A percentile compares a stretch with the other conserved stretches of the same genome.
These are phyloP conservation scores for Phodopus roborovskii DNA, from an alignment of 2,113 vertebrate genomes.

Conservation along the genomic window DNA sequence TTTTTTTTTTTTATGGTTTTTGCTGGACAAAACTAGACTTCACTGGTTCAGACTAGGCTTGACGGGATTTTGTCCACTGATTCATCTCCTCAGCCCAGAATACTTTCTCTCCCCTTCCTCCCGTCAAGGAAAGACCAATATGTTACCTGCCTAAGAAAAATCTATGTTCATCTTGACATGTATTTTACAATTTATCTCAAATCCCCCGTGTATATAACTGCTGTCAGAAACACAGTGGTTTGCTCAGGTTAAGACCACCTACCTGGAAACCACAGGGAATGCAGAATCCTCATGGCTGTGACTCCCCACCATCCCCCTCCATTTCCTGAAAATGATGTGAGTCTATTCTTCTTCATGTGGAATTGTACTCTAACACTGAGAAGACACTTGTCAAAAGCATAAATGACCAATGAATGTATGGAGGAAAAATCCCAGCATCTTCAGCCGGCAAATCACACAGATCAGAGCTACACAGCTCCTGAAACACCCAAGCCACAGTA, in stretches of 20 bases:
- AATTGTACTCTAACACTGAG: not conserved
- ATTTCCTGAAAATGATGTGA: not conserved
- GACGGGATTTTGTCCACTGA: not conserved
- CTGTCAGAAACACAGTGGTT: not conserved
- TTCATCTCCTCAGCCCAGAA: not conserved
- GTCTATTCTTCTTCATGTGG: not conserved
- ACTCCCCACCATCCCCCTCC: not conserved
- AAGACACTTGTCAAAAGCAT: not conserved
- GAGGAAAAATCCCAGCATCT: not conserved
- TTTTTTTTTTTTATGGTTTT: not conserved
- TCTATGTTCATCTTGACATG: not conserved
- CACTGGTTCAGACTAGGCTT: not conserved
- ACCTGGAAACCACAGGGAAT: not conserved
- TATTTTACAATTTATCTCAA: constrained; percentile 18
- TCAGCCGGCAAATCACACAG: not conserved
- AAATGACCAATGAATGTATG: not conserved
- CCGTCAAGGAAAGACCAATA: not conserved
- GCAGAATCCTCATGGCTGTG: not conserved
- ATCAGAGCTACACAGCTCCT: not conserved
- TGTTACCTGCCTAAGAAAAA: not conserved
- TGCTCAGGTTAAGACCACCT: not conserved
- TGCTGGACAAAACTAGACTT: not conserved
- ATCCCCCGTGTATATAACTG: not conserved
- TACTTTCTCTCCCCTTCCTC: not conserved
- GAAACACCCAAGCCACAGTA: not conserved